These are phyloP conservation scores for Gymnarchus niloticus DNA, from an alignment of 2,113 vertebrate genomes.

Conservation along the genomic window DNA sequence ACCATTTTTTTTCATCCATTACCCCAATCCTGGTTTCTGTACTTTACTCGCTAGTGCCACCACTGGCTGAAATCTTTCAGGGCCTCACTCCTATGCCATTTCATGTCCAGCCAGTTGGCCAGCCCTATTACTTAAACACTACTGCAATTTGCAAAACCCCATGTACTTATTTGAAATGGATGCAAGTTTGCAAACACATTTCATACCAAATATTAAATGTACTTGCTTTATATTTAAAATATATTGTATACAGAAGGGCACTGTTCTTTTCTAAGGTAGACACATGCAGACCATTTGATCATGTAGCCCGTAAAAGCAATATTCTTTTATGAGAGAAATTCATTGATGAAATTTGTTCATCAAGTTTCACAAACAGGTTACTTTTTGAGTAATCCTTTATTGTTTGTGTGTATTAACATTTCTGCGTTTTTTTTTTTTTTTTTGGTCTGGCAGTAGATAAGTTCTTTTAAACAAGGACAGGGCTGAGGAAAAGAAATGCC, in stretches of 20 bases:
- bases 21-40: no score
- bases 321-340: not conserved
- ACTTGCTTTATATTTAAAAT: not conserved
- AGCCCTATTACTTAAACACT: no score
- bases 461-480: not conserved
- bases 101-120: no score
- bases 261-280: not conserved
- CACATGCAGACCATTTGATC: not conserved
- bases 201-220: no score
- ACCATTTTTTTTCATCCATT: no score
- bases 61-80: no score
- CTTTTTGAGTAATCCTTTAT: not conserved
- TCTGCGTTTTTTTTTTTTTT: not conserved
- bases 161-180: no score
- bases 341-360: no score
- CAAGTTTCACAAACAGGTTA: not conserved
- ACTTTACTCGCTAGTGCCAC: no score
- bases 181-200: no score
- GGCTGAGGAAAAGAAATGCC: not conserved
- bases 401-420: constrained; percentile 1
- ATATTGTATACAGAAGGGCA: not conserved
- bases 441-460: not conserved
- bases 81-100: no score
- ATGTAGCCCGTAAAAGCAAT: not conserved
- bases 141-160: no score